A percentile compares a stretch with the other conserved stretches of the same genome.
Evolutionary conservation across 2,797 vertebrate species (phyloP).

Genomic region (Heteromormyrus szaboi): DNA sequence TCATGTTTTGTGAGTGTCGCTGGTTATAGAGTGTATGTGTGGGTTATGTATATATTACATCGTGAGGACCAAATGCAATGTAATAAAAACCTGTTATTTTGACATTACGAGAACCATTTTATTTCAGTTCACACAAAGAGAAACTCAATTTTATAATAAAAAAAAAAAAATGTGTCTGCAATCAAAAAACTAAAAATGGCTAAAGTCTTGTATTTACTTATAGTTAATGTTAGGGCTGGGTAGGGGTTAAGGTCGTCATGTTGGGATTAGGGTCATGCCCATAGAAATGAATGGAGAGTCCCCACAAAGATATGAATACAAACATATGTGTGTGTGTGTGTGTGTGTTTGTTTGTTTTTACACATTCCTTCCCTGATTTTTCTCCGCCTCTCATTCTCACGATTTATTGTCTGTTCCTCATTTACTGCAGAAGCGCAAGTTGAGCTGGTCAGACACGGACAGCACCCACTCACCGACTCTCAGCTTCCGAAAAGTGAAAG

Average conservation of each 20-base stretch:
- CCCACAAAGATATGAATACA: neutral
- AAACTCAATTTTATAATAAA: neutral
- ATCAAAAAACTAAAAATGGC: neutral
- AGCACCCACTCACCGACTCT: constrained; percentile 45
- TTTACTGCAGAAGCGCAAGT: constrained; percentile 56
- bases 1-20: neutral
- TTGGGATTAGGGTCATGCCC: neutral
- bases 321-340: neutral
- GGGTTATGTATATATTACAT: neutral
- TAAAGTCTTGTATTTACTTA: neutral
- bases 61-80: neutral
- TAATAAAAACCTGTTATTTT: neutral
- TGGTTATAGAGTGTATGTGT: neutral
- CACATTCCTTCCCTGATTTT: neutral
- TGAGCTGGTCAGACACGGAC: constrained; percentile 63
- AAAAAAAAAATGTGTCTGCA: neutral
- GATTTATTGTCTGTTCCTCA: neutral
- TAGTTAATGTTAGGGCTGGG: neutral
- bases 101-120: neutral
- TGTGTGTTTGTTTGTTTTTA: neutral
- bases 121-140: neutral
- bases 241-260: neutral
- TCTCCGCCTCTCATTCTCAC: neutral
- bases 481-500: constrained; percentile 32
- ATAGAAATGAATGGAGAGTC: neutral